Conservation (phyloP, 2,113 vertebrate species). For the Pelecanus crispus region DNA sequence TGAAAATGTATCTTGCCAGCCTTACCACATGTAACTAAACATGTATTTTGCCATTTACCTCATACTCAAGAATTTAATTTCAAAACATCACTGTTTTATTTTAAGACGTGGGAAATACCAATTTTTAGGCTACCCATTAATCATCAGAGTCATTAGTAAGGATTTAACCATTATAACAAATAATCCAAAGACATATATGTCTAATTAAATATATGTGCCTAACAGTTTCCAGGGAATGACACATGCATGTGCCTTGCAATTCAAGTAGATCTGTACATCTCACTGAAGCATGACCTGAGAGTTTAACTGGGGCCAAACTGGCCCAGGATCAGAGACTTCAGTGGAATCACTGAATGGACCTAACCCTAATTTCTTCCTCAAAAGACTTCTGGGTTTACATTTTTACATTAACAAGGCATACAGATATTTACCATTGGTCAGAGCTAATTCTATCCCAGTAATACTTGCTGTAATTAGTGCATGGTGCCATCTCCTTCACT, state of each 20-base stretch:
- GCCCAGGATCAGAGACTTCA: not conserved
- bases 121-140: conserved; percentile 5
- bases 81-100: not conserved
- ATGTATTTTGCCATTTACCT: not conserved
- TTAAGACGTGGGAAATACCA: not conserved
- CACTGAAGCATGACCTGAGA: not conserved
- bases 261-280: not conserved
- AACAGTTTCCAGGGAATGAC: conserved; percentile 6
- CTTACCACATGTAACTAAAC: not conserved
- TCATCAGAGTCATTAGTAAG: not conserved
- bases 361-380: conserved; percentile 1
- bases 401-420: not conserved
- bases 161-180: conserved; percentile 14
- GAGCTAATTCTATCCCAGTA: not conserved
- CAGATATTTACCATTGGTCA: not conserved
- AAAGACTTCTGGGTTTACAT: not conserved
- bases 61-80: not conserved
- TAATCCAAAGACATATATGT: not conserved
- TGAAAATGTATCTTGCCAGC: not conserved
- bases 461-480: not conserved
- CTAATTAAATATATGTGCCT: not conserved
- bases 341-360: not conserved
- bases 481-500: not conserved
- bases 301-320: not conserved
- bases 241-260: not conserved